Evolutionary conservation across 2,113 vertebrate species (phyloP).

Genomic region (Cephalopterus ornatus): DNA sequence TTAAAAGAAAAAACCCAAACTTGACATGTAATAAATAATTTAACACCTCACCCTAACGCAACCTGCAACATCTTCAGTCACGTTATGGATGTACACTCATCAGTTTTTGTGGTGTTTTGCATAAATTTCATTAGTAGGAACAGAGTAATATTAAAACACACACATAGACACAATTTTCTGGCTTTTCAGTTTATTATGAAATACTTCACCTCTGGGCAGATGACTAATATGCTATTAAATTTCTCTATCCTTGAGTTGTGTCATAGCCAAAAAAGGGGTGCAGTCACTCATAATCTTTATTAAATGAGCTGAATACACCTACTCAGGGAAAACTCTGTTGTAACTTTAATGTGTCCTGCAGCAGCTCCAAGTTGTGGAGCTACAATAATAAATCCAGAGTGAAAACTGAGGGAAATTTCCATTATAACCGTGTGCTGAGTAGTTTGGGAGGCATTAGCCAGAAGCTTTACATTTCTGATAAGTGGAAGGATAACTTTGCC

Average conservation of each 20-base stretch:
- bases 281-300: constrained; percentile 63
- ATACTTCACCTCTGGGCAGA: constrained; percentile 60
- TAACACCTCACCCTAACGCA: neutral
- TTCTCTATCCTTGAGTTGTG: constrained; percentile 53
- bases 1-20: neutral
- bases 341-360: constrained; percentile 31
- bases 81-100: neutral
- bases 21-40: constrained; percentile 29
- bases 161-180: constrained; percentile 13
- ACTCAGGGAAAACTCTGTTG: constrained; percentile 40
- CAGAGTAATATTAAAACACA: constrained; percentile 31
- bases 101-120: constrained; percentile 17
- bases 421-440: neutral
- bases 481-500: neutral
- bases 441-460: neutral
- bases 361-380: neutral
- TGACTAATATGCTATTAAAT: constrained; percentile 72
- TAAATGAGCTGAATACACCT: constrained; percentile 49
- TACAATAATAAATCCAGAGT: neutral
- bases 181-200: constrained; percentile 63
- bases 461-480: neutral
- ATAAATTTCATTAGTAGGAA: constrained; percentile 48
- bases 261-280: constrained; percentile 45
- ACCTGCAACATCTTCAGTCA: neutral
- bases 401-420: neutral